phyloP scores from a whole-genome alignment of 2,113 vertebrate species.

The Irena cyanogastra region DNA sequence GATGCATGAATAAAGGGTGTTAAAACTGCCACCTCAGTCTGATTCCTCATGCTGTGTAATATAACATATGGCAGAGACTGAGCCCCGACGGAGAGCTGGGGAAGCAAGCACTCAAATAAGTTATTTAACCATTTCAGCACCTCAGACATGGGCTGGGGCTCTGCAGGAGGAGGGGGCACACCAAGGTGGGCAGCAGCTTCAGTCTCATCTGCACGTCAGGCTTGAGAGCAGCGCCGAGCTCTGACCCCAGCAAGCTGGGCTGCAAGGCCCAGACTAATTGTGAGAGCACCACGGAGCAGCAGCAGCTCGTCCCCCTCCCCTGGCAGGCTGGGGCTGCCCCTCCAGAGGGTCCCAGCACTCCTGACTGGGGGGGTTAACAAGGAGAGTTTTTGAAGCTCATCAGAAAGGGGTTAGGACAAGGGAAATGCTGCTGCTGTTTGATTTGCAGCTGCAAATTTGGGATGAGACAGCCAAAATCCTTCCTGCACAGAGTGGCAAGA shows the following conservation, averaged over 20 bases:
- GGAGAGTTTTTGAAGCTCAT: background rate
- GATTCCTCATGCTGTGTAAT: constrained; percentile 59
- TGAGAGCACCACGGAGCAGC: background rate
- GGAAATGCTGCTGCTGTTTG: background rate
- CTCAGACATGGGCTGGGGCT: background rate
- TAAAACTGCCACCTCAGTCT: constrained; percentile 64
- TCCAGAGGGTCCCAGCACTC: background rate
- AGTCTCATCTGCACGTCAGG: background rate
- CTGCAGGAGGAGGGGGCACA: background rate
- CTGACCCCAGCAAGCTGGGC: background rate
- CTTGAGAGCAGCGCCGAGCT: background rate
- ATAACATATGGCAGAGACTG: constrained; percentile 55
- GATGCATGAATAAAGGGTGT: constrained; percentile 64
- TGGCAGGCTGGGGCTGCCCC: background rate
- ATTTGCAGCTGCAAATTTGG: background rate
- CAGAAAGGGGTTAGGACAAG: background rate
- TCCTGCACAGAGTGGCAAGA: background rate
- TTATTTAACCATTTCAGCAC: constrained; percentile 22
- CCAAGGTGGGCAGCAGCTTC: rapidly evolving
- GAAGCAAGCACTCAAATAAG: background rate
- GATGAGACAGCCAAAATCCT: background rate
- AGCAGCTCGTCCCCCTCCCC: too few relatives aligned
- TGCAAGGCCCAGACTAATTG: background rate
- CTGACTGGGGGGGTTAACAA: background rate
- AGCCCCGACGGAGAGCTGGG: background rate